Evolutionary conservation across 2,888 invertebrate genomes (phyloP).

Genomic region (Punctoribates punctum): DNA sequence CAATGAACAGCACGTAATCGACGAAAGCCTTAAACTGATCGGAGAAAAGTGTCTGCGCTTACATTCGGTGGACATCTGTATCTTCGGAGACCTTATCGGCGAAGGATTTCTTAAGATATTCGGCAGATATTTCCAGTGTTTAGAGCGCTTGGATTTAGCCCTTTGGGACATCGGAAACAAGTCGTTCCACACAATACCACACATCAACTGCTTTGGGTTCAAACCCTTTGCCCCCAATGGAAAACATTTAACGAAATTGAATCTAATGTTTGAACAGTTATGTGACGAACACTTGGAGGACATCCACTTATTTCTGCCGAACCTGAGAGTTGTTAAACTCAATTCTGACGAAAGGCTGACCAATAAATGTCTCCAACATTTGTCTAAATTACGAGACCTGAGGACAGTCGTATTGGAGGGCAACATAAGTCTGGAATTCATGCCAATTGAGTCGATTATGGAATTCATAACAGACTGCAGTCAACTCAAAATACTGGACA

Average conservation of each 20-base stretch:
- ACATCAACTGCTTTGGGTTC: not conserved
- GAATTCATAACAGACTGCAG: not conserved
- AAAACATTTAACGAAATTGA: conserved; percentile 11
- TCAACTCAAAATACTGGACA: not conserved
- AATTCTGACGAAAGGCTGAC: conserved; percentile 5
- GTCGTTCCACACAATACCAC: not conserved
- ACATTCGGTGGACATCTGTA: not conserved
- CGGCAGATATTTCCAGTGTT: not conserved
- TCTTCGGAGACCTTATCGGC: not conserved
- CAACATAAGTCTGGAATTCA: not conserved
- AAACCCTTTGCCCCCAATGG: not conserved
- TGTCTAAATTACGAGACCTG: not conserved
- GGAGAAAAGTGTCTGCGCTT: conserved; percentile 1
- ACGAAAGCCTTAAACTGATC: conserved; percentile 1
- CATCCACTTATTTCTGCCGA: conserved; percentile 15
- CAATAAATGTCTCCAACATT: not conserved
- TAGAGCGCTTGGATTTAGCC: not conserved
- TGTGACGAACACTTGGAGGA: conserved; percentile 12
- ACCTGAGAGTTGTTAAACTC: not conserved
- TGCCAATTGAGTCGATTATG: not conserved
- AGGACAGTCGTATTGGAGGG: conserved; percentile 19
- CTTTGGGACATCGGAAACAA: conserved; percentile 16
- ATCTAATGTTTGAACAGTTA: conserved; percentile 19
- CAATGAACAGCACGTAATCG: conserved; percentile 1
- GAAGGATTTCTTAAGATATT: not conserved